These are phyloP conservation scores for Rallus limicola DNA, from an alignment of 2,113 vertebrate genomes.

Conservation along the genomic window DNA sequence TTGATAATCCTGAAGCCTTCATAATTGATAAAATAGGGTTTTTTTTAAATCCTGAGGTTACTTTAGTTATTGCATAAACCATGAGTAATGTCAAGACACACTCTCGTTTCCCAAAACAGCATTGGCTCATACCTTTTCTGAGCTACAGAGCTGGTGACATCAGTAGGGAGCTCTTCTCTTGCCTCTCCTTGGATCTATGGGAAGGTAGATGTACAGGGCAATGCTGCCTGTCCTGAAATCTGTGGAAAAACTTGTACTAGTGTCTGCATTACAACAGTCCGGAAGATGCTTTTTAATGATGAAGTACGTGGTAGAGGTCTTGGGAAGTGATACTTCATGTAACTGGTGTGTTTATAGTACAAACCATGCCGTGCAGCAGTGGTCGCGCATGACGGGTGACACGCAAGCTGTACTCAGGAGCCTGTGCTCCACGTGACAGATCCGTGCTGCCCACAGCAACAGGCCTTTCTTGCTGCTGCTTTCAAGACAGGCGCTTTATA, in stretches of 20 bases:
- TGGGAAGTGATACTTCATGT: neutral
- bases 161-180: neutral
- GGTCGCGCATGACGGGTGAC: neutral
- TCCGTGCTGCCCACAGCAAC: neutral
- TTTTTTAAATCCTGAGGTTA: neutral
- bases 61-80: neutral
- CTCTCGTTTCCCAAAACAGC: neutral
- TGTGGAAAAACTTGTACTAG: neutral
- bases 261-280: neutral
- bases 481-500: neutral
- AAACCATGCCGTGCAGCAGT: neutral
- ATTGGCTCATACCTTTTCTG: neutral
- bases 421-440: neutral
- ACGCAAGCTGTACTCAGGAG: neutral
- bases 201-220: neutral
- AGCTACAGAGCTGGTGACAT: neutral
- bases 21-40: neutral
- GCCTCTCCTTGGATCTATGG: neutral
- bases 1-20: too few relatives aligned
- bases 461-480: neutral
- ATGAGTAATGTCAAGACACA: neutral
- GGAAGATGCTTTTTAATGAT: neutral
- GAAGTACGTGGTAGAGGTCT: neutral
- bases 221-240: neutral
- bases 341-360: neutral